Conservation (phyloP, 2,888 invertebrate species). For the Agonopterix heracliana region DNA sequence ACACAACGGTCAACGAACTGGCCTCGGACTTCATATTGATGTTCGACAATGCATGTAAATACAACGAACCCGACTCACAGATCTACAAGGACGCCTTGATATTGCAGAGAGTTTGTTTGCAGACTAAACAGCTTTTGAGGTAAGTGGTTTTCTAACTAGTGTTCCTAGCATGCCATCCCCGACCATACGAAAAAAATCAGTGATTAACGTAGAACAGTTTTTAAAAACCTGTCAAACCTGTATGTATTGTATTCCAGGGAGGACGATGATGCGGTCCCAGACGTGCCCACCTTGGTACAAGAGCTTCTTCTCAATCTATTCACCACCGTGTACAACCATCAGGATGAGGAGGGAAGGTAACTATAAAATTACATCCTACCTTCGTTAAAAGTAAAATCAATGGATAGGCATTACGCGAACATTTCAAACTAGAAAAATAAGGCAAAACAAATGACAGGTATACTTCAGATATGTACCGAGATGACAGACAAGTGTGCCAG, state of each 20-base stretch:
- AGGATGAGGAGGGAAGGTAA: constrained; percentile 92
- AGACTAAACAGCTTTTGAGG: constrained; percentile 92
- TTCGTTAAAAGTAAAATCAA: no score
- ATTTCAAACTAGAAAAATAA: no score
- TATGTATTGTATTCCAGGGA: constrained; percentile 51
- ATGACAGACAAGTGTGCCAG: no score
- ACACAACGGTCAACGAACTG: constrained; percentile 90
- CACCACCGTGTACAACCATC: constrained; percentile 95
- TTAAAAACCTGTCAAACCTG: no score
- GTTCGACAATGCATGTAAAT: constrained; percentile 98
- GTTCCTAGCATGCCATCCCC: no score
- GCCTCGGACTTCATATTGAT: constrained; percentile 93
- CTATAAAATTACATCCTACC: not conserved
- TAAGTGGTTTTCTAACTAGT: constrained; percentile 32
- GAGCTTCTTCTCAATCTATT: constrained; percentile 94
- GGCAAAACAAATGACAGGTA: no score
- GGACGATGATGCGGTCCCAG: constrained; percentile 91
- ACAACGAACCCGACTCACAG: constrained; percentile 97
- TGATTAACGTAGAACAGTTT: no score
- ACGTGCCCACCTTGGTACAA: constrained; percentile 92
- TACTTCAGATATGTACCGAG: no score
- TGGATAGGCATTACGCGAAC: no score
- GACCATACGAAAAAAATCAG: no score
- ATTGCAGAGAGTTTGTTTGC: constrained; percentile 92
- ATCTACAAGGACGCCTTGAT: constrained; percentile 97